Evolutionary conservation across 2,797 vertebrate species (phyloP), one percentile per base, ranked within the genome.

Genomic region (Erethizon dorsatum): DNA sequence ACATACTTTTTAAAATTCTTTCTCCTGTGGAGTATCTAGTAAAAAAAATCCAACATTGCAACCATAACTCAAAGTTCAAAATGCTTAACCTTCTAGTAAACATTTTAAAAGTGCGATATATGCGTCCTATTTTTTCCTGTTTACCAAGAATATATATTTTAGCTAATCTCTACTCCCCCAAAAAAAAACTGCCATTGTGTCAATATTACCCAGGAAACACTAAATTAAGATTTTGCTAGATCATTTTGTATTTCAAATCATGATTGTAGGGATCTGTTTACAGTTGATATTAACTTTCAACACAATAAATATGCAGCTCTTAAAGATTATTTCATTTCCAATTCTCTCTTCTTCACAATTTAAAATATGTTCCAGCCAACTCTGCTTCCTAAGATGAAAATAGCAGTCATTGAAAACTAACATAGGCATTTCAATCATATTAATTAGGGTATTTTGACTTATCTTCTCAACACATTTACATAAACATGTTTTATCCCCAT

Each of bases 21-120:
- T 59, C 20, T 90, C 26, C 52, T 65, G 5, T 7, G 87, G 17
- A 95, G n/a, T 93, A 78, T 75, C 37, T 88, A 84, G 22, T 79
- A 75, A 47, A 75, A 91, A 84, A 97, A 45, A 61, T 73, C 26
- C 31, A 90, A 88, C 20, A 75, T 10, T 73, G 12, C 54, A 75
- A 87, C 79, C 61, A 73, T 63, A 31, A 63, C 10, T 78, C n/a
- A 67, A 71, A 33, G 9, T 85, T 94, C 92, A 79, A 97, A 96
- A 79, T 83, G 6, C 2, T 52, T 82, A 94, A 71, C 14, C 26
- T 2, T 91, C 73, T 92, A 82, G 89, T 94, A 45, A 95, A 91
- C 83, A 28, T 82, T 56, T 75, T 91, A 24, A 33, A 91, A 94
- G n/a, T 73, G 13, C 50, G 79, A 91, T 7, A 6, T 41, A 75